Evolutionary conservation across 2,113 vertebrate species (phyloP).

Genomic region (Promerops cafer): DNA sequence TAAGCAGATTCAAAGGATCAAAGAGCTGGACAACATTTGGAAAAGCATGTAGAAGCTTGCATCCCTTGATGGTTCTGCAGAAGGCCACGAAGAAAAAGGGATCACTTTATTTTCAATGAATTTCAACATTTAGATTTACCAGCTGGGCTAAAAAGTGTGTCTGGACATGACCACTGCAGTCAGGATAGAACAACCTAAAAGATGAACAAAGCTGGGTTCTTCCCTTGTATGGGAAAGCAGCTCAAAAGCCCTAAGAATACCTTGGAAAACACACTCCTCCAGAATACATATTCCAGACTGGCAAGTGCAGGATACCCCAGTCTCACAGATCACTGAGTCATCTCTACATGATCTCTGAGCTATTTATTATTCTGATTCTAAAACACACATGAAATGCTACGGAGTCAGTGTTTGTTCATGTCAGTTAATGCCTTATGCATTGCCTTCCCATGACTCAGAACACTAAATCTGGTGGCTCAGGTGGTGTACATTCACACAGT

Average conservation of each 20-base stretch:
- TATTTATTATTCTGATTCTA: background rate
- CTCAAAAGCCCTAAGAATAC: background rate
- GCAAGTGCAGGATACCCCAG: background rate
- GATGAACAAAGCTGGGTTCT: background rate
- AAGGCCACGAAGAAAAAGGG: background rate
- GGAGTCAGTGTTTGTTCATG: background rate
- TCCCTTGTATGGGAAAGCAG: background rate
- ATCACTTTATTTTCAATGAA: background rate
- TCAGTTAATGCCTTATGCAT: background rate
- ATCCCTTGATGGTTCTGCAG: background rate
- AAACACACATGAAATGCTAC: background rate
- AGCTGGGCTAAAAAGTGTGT: background rate
- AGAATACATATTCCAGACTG: background rate
- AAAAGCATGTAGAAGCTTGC: background rate
- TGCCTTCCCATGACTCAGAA: background rate
- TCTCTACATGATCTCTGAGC: background rate
- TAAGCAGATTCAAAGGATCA: background rate
- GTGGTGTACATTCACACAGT: background rate
- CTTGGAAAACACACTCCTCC: background rate
- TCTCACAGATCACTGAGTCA: background rate
- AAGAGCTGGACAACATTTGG: background rate
- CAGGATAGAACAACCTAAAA: background rate
- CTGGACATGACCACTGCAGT: background rate
- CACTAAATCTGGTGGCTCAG: background rate
- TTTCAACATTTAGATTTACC: background rate